Conservation (phyloP, 2,888 invertebrate genomes). For the Xylocampa areola region DNA sequence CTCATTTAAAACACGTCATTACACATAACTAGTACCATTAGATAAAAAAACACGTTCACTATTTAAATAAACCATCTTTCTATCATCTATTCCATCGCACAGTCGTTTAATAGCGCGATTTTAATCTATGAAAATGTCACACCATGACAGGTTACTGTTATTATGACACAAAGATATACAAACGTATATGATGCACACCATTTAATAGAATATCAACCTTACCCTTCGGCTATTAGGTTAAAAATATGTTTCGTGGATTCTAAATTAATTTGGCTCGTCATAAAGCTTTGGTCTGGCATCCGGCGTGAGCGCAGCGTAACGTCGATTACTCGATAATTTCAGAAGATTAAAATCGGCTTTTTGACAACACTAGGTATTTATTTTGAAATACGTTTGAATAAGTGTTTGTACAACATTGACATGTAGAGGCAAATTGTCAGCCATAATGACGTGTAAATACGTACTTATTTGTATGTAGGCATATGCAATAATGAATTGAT, state of each 20-base stretch:
- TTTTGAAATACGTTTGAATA: conserved; percentile 68
- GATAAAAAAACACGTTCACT: conserved; percentile 62
- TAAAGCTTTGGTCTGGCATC: conserved; percentile 81
- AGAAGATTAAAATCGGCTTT: conserved; percentile 82
- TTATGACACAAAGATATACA: conserved; percentile 75
- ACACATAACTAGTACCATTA: conserved; percentile 58
- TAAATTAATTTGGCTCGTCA: conserved; percentile 50
- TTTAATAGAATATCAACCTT: conserved; percentile 47
- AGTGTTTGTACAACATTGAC: conserved; percentile 65
- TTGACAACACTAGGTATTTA: conserved; percentile 80
- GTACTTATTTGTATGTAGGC: too few species aligned
- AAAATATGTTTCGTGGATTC: conserved; percentile 12
- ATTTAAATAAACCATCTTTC: conserved; percentile 80
- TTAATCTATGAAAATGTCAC: conserved; percentile 84
- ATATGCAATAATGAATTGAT: conserved; percentile 48
- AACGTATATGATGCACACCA: conserved; percentile 22
- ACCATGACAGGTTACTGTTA: conserved; percentile 87
- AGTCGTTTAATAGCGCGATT: conserved; percentile 81
- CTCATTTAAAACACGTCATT: conserved; percentile 51
- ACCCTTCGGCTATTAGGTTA: conserved; percentile 41
- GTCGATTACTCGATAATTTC: conserved; percentile 88
- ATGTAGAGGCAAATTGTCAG: conserved; percentile 58
- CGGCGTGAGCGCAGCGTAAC: conserved; percentile 85
- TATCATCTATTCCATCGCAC: conserved; percentile 81
- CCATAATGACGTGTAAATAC: conserved; percentile 54